Evolutionary conservation across 2,888 invertebrate genomes (phyloP).

Genomic region (Ecliptopera silaceata): DNA sequence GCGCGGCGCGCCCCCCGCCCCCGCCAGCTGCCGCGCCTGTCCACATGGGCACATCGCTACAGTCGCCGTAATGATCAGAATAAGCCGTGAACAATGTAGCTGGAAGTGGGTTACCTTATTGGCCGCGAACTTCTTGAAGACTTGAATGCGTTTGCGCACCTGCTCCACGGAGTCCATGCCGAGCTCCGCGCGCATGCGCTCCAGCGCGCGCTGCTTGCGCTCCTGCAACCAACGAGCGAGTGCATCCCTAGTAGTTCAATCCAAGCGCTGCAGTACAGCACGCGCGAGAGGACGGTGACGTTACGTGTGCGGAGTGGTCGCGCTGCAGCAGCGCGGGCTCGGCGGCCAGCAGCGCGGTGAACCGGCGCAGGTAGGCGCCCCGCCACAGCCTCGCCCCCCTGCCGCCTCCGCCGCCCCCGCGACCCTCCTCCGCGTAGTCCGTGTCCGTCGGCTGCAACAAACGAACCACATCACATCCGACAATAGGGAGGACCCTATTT

Average conservation of each 20-base stretch:
- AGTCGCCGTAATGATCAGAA: not conserved
- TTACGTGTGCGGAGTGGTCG: slow-evolving; percentile 9
- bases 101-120: not conserved
- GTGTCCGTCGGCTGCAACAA: not conserved
- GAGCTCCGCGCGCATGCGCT: slow-evolving; percentile 2
- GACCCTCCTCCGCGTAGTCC: not conserved
- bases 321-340: slow-evolving; percentile 9
- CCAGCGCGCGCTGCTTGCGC: not conserved
- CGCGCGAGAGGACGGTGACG: not conserved
- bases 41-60: not conserved
- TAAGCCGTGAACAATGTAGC: not conserved
- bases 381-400: too few species aligned
- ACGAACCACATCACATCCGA: not conserved
- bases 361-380: not conserved
- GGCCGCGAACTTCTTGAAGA: slow-evolving; percentile 6
- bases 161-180: not conserved
- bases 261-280: too few species aligned
- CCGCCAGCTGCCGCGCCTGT: not conserved
- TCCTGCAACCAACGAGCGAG: not conserved
- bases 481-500: too few species aligned
- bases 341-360: not conserved
- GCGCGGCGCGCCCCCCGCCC: slow-evolving; percentile 2
- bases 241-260: too few species aligned
- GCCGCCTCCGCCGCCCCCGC: not conserved
- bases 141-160: not conserved